Percentiles rank a stretch among this genome's conserved stretches.
Conservation (phyloP, 2,888 invertebrate species). For the Andrena bucephala region DNA sequence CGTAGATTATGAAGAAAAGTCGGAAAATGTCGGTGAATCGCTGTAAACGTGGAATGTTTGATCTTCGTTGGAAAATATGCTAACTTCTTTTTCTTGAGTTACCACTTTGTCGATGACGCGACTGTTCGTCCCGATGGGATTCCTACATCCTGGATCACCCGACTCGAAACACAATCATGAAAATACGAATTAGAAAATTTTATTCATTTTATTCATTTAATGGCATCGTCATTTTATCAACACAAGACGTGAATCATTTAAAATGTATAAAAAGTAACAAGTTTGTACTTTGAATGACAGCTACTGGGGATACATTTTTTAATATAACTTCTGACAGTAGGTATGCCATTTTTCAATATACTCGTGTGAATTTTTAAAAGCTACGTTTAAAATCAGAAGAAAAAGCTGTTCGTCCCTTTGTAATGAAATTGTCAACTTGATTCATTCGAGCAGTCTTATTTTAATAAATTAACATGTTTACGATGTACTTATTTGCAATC, state of each 20-base stretch:
- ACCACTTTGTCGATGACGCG: slow-evolving; percentile 73
- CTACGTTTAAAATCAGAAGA: not conserved
- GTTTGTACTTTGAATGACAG: too few relatives aligned
- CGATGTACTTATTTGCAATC: not conserved
- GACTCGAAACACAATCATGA: slow-evolving; percentile 65
- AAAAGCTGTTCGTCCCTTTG: too few relatives aligned
- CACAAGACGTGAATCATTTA: not conserved
- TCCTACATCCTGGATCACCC: slow-evolving; percentile 66
- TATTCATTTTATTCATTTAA: not conserved
- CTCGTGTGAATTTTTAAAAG: not conserved
- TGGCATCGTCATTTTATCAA: not conserved
- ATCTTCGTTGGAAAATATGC: slow-evolving; percentile 63
- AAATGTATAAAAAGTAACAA: not conserved
- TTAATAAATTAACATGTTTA: too few relatives aligned
- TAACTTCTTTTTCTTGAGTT: slow-evolving; percentile 49
- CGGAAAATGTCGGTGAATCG: slow-evolving; percentile 73
- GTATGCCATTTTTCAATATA: too few relatives aligned
- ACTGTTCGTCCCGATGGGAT: slow-evolving; percentile 69
- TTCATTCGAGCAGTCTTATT: too few relatives aligned
- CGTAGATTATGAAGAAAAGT: slow-evolving; percentile 72
- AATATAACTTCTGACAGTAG: too few relatives aligned
- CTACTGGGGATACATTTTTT: too few relatives aligned
- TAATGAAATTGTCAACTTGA: too few relatives aligned
- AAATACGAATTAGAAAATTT: slow-evolving; percentile 42
- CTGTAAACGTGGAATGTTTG: slow-evolving; percentile 66